These are phyloP conservation scores for Dasyurus viverrinus DNA, from an alignment of 2,113 vertebrate genomes.

Conservation along the genomic window DNA sequence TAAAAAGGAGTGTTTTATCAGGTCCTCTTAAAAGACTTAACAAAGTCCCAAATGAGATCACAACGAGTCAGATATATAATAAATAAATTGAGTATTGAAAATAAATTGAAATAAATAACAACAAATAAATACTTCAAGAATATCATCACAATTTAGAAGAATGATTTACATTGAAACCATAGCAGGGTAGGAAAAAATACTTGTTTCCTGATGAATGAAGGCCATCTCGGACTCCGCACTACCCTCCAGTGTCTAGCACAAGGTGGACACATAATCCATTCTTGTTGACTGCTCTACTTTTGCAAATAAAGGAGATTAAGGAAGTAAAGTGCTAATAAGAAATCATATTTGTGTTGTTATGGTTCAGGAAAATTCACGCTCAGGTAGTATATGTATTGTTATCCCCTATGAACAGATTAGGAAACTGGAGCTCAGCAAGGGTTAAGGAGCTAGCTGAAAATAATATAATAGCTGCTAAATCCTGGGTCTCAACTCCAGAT, in stretches of 20 bases:
- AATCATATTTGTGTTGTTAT: neutral
- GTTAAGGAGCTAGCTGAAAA: neutral
- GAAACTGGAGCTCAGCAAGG: neutral
- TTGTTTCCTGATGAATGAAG: neutral
- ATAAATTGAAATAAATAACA: neutral
- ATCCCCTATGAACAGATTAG: neutral
- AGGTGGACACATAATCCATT: neutral
- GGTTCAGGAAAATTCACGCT: neutral
- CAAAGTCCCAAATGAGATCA: neutral
- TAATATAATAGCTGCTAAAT: neutral
- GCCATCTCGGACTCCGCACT: neutral
- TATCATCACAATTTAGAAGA: neutral
- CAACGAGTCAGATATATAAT: neutral
- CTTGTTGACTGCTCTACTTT: neutral
- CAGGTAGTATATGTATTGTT: neutral
- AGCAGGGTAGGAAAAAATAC: neutral
- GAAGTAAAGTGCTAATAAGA: neutral
- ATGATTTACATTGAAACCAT: neutral
- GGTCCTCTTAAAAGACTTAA: too few species aligned
- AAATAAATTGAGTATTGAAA: too few species aligned
- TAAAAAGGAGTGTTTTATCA: too few species aligned
- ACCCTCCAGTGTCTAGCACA: neutral
- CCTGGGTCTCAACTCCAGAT: neutral
- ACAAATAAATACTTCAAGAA: neutral
- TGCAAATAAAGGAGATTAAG: neutral